These are phyloP conservation scores for Agrochola lota DNA, from an alignment of 2,888 invertebrate genomes.

Conservation along the genomic window DNA sequence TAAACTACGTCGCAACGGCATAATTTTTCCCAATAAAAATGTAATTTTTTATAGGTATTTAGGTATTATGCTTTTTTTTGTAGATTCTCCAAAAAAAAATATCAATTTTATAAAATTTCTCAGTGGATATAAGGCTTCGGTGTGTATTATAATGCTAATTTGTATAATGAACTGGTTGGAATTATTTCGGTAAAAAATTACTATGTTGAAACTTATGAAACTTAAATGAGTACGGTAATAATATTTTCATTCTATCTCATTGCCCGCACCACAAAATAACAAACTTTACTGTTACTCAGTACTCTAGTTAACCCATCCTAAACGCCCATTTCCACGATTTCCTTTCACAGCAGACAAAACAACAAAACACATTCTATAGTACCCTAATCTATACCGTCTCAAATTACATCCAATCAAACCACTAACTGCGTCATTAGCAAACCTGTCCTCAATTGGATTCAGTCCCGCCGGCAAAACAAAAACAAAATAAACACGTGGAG, in stretches of 20 bases:
- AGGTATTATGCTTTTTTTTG: background rate
- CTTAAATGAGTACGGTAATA: background rate
- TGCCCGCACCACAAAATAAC: background rate
- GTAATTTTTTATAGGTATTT: too few species aligned
- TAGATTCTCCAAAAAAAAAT: background rate
- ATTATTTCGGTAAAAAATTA: background rate
- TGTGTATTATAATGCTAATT: background rate
- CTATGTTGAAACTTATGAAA: background rate
- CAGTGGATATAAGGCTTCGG: too few species aligned
- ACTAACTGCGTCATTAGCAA: constrained; percentile 54
- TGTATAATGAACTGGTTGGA: background rate
- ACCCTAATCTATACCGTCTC: background rate
- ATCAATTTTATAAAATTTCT: background rate
- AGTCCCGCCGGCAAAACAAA: constrained; percentile 41
- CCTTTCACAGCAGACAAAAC: background rate
- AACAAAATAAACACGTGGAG: constrained; percentile 55
- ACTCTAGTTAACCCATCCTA: background rate
- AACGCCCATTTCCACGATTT: background rate
- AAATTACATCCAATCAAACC: constrained; percentile 29
- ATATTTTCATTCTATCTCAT: background rate
- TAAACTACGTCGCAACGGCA: background rate
- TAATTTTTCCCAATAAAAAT: background rate
- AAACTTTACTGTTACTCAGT: background rate
- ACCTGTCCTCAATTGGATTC: background rate
- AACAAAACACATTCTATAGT: background rate